A percentile compares a stretch with the other conserved stretches of the same genome.
Evolutionary conservation across 2,888 invertebrate genomes (phyloP).

Genomic region (Atethmia centrago): DNA sequence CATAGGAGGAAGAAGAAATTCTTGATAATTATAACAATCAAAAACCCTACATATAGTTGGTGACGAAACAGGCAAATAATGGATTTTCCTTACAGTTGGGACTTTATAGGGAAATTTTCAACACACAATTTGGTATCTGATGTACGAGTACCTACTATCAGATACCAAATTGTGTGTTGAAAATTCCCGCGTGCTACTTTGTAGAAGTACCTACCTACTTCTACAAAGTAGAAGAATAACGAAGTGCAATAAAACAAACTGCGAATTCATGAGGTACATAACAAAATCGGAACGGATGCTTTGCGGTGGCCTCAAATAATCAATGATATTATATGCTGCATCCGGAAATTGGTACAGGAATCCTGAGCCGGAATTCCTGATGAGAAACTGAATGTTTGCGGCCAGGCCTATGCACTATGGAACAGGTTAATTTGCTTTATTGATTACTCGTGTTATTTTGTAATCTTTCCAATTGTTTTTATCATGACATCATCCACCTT

Average conservation of each 20-base stretch:
- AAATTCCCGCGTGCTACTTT: too few species aligned
- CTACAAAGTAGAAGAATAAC: neutral
- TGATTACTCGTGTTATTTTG: neutral
- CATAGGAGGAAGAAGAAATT: neutral
- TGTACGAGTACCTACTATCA: too few species aligned
- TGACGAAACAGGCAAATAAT: slow-evolving; percentile 14
- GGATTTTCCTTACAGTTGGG: slow-evolving; percentile 33
- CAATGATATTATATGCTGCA: slow-evolving; percentile 40
- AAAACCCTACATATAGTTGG: neutral
- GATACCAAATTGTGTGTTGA: too few species aligned
- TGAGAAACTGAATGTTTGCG: slow-evolving; percentile 42
- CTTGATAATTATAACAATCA: neutral
- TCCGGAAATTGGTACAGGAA: slow-evolving; percentile 37
- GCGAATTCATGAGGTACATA: slow-evolving; percentile 35
- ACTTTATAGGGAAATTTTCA: slow-evolving; percentile 3
- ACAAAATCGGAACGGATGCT: slow-evolving; percentile 38
- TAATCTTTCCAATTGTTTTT: neutral
- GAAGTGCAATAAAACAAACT: slow-evolving; percentile 4
- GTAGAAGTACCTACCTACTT: too few species aligned
- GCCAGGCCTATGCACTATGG: slow-evolving; percentile 16
- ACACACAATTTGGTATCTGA: neutral
- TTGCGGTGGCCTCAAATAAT: slow-evolving; percentile 42
- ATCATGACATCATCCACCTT: neutral
- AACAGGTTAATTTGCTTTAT: slow-evolving; percentile 9
- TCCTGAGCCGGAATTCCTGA: slow-evolving; percentile 36